Base-by-base conservation (phyloP, 2,888 invertebrate species). In the Diaprepes abbreviatus region DNA sequence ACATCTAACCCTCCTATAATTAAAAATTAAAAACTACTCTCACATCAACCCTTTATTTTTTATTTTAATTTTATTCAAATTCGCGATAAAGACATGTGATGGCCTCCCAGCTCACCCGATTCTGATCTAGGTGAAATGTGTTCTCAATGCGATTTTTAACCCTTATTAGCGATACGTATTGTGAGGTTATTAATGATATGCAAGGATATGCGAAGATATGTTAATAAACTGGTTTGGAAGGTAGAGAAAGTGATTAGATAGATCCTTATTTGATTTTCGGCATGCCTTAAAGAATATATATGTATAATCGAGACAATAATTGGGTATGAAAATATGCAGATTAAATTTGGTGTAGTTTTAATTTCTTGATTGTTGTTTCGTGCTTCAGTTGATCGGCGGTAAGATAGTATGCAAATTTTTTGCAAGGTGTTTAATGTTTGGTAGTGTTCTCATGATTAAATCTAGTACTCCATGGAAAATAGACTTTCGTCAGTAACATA, bases 181-280 rank as follows among this genome's bases (percentile, higher is more conserved):
- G 67, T 67, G 10, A 2, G 17, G 31, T 28, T 31, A 16, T 45
- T 66, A 68, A 68, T 70, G 31, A 36, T 60, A 66, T 55, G 59
- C 60, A 43, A 54, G 52, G 45, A 43, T 62, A n/a, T n/a, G n/a
- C n/a, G n/a, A n/a, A n/a, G n/a, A n/a, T n/a, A 70, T 70, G 70
- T 66, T 57, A 70, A 70, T 70, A 70, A 52, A 70, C 70, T 14
- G 55, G 70, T 70, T n/a, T 70, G 19, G 16, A 55, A 66, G 66
- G 66, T 66, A 66, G 40, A 28, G 14, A n/a, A n/a, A 16, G 58
- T 65, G 57, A 57, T 65, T 64, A 55, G 64, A 45, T 33, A 19
- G 33, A 21, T 52, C 60, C 40, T 55, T 21, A 45, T 45, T 57
- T n/a, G 17, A 38, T 35, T 33, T 21, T 5, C 16, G 31, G 64